Base-by-base conservation (phyloP, 1,140 invertebrate genomes). In the Bombus breviceps region DNA sequence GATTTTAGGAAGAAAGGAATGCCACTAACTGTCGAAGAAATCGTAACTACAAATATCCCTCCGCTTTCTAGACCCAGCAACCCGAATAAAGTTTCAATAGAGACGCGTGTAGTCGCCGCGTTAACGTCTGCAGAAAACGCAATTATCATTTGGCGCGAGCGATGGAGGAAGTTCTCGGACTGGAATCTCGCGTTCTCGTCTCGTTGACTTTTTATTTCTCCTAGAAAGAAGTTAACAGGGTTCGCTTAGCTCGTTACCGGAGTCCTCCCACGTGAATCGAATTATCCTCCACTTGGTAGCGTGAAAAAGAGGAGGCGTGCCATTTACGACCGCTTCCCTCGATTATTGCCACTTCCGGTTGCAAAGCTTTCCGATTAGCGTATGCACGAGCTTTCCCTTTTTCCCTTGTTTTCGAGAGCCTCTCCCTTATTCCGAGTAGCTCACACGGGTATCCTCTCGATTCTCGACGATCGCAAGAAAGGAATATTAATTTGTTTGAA, bases 181-280 rank as follows among this genome's bases (percentile, higher is more conserved):
- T 47, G 79, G 62, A 87, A 87, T 75, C 86, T 62, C 77, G 69
- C 59, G 88, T n/a, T 41, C 53, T 34, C 53, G 37, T 86, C 64
- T 37, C 76, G 86, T 80, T 74, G 25, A 78, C 73, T 85, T 91
- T 91, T 91, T 90, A 88, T 90, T 91, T 91, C 59, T 68, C 43
- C 66, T 64, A 62, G 57, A 32, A 34, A 22, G 12, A 68, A 39
- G 57, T 66, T 80, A 85, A 64, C 39, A 68, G 57, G 59, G 64
- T 82, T 88, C 71, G 74, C 77, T 81, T 57, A 79, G 15, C 82
- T 75, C 76, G 88, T 74, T 85, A 76, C 57, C 72, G 59, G 43
- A n/a, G 75, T 62, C 59, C 80, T 83, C 73, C 73, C 80, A 81
- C 73, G 86, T 59, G 75, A 88, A 89, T 90, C 77, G 78, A 90